Percentiles rank a stretch among this genome's conserved stretches.
These are phyloP conservation scores for Dolichoris vasculosae DNA, from an alignment of 1,140 invertebrate species.

Conservation along the genomic window DNA sequence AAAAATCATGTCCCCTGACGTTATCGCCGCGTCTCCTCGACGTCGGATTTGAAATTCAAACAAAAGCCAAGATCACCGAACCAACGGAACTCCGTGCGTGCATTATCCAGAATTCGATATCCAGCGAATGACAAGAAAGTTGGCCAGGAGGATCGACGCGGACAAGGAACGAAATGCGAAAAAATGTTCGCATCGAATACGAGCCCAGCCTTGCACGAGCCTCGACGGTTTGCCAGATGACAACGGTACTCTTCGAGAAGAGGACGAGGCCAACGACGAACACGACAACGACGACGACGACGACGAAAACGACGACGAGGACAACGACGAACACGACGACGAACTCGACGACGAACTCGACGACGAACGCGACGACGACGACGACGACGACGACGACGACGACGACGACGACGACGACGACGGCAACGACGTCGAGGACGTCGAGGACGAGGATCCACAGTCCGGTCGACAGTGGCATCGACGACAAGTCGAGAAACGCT, in stretches of 20 bases:
- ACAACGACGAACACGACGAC: too few species aligned
- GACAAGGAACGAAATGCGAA: neutral
- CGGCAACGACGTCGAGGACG: too few species aligned
- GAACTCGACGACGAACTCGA: too few species aligned
- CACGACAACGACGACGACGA: too few species aligned
- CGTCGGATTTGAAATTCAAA: constrained; percentile 42
- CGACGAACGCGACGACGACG: too few species aligned
- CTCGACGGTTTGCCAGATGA: neutral
- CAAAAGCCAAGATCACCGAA: neutral
- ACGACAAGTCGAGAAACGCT: too few species aligned
- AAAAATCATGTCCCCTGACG: neutral
- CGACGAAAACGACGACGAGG: too few species aligned
- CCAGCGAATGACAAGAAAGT: neutral
- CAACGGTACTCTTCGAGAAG: neutral
- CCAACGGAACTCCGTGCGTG: neutral
- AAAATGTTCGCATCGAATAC: neutral
- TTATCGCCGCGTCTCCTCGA: neutral
- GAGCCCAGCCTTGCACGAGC: neutral
- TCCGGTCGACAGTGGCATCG: neutral
- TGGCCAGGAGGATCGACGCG: neutral
- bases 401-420: too few species aligned
- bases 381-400: too few species aligned
- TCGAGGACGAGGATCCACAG: neutral
- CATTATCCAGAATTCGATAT: neutral
- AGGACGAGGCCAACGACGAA: neutral